These are phyloP conservation scores for Falco cherrug DNA, from an alignment of 2,797 vertebrate species.

Conservation along the genomic window DNA sequence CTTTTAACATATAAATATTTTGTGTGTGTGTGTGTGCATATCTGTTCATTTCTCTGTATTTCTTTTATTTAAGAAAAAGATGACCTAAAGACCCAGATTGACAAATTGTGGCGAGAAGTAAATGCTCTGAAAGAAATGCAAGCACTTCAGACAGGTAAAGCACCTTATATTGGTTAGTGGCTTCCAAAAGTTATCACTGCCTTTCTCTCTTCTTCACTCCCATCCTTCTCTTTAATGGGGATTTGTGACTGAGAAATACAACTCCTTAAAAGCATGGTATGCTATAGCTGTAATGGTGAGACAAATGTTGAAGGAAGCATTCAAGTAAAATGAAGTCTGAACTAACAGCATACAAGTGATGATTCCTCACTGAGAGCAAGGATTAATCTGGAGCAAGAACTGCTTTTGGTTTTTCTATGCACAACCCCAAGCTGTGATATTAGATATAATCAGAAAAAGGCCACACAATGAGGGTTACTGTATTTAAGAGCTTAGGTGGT, in stretches of 20 bases:
- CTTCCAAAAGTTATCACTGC: background rate
- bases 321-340: background rate
- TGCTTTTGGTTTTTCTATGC: background rate
- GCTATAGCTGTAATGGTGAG: background rate
- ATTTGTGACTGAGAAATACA: background rate
- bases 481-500: background rate
- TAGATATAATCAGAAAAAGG: background rate
- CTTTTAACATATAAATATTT: background rate
- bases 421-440: background rate
- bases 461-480: background rate
- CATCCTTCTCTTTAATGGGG: background rate
- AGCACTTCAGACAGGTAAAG: slow-evolving; percentile 94
- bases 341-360: background rate
- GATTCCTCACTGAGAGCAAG: background rate
- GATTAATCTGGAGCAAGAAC: background rate
- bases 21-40: background rate
- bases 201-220: background rate
- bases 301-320: background rate
- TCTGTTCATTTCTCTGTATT: background rate
- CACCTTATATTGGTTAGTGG: background rate
- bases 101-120: slow-evolving; percentile 94
- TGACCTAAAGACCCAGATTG: slow-evolving; percentile 89
- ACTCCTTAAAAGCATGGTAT: background rate
- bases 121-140: slow-evolving; percentile 96
- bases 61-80: slow-evolving; percentile 79